Conservation (phyloP, 2,113 vertebrate genomes). For the Chaenocephalus aceratus region DNA sequence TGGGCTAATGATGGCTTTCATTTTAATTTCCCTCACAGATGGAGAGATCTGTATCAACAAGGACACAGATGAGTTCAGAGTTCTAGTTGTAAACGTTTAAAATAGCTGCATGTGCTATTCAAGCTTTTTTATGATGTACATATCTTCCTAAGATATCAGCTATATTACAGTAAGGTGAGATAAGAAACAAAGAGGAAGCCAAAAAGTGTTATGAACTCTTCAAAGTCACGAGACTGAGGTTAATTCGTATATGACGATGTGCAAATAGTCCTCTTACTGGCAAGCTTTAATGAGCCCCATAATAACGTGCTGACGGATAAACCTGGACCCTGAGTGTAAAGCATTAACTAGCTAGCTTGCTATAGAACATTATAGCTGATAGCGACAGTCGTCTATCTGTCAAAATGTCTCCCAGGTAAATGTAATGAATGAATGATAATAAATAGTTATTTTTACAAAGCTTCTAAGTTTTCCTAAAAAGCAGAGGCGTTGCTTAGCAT, state of each 20-base stretch:
- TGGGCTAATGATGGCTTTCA: background rate
- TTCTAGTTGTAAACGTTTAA: constrained; percentile 23
- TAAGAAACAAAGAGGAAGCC: constrained; percentile 8
- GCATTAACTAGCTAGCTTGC: no score
- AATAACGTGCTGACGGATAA: background rate
- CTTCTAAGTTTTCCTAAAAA: no score
- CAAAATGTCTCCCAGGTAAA: no score
- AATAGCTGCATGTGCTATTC: background rate
- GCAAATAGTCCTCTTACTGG: background rate
- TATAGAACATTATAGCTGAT: no score
- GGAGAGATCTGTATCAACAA: background rate
- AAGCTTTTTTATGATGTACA: constrained; percentile 24
- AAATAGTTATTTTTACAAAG: no score
- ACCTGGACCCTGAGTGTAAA: background rate
- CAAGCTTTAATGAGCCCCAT: background rate
- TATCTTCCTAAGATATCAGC: background rate
- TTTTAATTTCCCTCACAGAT: background rate
- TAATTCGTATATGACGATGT: background rate
- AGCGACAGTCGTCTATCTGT: no score
- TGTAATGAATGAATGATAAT: no score
- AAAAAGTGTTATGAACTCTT: constrained; percentile 29
- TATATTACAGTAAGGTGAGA: background rate
- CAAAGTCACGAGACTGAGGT: background rate
- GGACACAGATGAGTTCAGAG: constrained; percentile 9
- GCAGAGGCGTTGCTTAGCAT: no score